Evolutionary conservation across 2,113 vertebrate genomes (phyloP).

Genomic region (Empidonax alnorum): DNA sequence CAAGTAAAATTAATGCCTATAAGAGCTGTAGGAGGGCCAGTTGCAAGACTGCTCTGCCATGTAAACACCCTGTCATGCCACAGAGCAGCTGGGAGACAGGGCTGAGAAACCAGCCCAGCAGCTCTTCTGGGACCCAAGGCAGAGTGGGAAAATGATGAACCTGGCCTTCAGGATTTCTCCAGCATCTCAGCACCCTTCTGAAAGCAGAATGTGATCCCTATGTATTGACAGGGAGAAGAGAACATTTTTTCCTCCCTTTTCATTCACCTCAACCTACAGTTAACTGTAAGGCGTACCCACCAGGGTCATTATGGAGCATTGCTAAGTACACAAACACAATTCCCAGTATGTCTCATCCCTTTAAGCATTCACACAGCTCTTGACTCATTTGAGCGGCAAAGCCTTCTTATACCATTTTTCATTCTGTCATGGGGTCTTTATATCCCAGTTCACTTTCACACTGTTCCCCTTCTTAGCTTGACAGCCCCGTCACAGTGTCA

Average conservation of each 20-base stretch:
- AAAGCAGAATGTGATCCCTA: background rate
- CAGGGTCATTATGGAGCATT: conserved; percentile 38
- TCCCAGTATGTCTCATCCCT: conserved; percentile 30
- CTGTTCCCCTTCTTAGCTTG: conserved; percentile 56
- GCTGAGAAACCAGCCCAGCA: background rate
- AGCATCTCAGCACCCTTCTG: background rate
- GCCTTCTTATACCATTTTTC: conserved; percentile 67
- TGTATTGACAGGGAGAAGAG: background rate
- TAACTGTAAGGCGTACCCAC: conserved; percentile 15
- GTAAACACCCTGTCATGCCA: background rate
- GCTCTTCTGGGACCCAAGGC: background rate
- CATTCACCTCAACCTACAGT: background rate
- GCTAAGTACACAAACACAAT: conserved; percentile 70
- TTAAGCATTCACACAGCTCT: conserved; percentile 46
- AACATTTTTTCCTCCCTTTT: background rate
- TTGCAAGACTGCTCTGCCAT: background rate
- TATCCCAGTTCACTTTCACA: conserved; percentile 61
- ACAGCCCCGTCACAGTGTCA: conserved; percentile 59
- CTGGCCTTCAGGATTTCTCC: background rate
- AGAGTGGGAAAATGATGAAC: background rate
- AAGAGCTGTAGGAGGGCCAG: background rate
- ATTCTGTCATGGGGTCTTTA: conserved; percentile 64
- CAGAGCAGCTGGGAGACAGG: background rate
- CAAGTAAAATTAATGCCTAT: background rate
- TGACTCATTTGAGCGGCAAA: conserved; percentile 57